phyloP scores from a whole-genome alignment of 2,113 vertebrate genomes.

The Tautogolabrus adspersus region DNA sequence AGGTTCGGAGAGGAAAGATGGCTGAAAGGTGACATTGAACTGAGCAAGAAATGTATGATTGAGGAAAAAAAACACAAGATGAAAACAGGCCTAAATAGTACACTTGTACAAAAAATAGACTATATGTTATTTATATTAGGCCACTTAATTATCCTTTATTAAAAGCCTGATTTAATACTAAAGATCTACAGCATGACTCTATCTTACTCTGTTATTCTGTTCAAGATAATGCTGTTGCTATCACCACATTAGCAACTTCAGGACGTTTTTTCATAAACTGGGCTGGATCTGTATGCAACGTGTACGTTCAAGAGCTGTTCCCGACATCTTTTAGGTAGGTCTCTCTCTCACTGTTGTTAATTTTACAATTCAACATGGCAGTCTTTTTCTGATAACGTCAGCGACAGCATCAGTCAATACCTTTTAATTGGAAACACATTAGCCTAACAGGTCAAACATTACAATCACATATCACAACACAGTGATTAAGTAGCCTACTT shows the following conservation, averaged over 20 bases:
- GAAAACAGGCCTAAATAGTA: no score
- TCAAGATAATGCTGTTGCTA: slow-evolving; percentile 62
- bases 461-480: background rate
- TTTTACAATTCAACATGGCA: background rate
- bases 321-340: slow-evolving; percentile 79
- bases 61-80: no score
- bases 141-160: no score
- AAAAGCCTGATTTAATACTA: no score
- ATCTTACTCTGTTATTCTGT: slow-evolving; percentile 10
- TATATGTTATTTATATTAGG: no score
- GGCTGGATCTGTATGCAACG: slow-evolving; percentile 65
- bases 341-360: background rate
- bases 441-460: background rate
- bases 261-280: slow-evolving; percentile 73
- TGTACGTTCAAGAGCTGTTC: slow-evolving; percentile 81
- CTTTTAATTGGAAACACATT: background rate
- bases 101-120: no score
- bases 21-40: no score
- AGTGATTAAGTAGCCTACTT: no score
- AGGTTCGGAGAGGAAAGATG: no score
- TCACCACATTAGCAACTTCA: slow-evolving; percentile 63
- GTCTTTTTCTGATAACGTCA: background rate
- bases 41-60: no score
- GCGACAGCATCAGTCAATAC: background rate
- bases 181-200: no score